These are phyloP conservation scores for Slavum lentiscoides DNA, from an alignment of 2,888 invertebrate species.

Conservation along the genomic window DNA sequence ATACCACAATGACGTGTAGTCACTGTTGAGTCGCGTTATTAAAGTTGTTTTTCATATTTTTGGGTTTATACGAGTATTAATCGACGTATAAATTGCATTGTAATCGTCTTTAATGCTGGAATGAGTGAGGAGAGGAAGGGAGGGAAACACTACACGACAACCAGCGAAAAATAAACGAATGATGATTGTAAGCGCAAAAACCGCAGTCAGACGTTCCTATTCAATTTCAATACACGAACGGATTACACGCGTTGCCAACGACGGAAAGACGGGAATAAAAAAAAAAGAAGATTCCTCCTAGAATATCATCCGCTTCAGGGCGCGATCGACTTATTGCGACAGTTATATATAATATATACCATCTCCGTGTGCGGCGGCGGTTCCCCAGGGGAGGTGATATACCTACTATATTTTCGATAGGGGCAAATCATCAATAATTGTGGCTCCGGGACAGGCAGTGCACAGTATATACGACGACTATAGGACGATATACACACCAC, in stretches of 20 bases:
- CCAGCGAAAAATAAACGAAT: not conserved
- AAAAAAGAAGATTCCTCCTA: slow-evolving; percentile 35
- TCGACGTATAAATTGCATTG: not conserved
- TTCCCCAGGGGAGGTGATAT: slow-evolving; percentile 11
- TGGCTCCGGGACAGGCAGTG: slow-evolving; percentile 34
- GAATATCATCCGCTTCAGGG: slow-evolving; percentile 2
- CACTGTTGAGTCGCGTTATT: slow-evolving; percentile 23
- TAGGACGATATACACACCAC: not conserved
- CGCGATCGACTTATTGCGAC: slow-evolving; percentile 45
- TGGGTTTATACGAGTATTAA: not conserved
- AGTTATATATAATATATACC: not conserved
- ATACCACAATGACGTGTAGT: not conserved
- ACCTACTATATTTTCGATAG: not conserved
- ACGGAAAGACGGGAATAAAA: not conserved
- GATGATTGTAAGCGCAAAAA: not conserved
- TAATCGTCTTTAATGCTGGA: not conserved
- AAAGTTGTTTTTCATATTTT: slow-evolving; percentile 3
- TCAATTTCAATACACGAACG: slow-evolving; percentile 7
- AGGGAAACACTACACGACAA: not conserved
- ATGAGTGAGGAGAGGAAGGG: not conserved
- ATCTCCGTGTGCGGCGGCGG: not conserved
- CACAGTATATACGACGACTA: not conserved
- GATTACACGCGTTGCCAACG: not conserved
- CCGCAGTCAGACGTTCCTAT: not conserved
- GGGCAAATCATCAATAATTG: slow-evolving; percentile 50